Conservation (phyloP, 1,140 invertebrate genomes). For the Vanessa atalanta region DNA sequence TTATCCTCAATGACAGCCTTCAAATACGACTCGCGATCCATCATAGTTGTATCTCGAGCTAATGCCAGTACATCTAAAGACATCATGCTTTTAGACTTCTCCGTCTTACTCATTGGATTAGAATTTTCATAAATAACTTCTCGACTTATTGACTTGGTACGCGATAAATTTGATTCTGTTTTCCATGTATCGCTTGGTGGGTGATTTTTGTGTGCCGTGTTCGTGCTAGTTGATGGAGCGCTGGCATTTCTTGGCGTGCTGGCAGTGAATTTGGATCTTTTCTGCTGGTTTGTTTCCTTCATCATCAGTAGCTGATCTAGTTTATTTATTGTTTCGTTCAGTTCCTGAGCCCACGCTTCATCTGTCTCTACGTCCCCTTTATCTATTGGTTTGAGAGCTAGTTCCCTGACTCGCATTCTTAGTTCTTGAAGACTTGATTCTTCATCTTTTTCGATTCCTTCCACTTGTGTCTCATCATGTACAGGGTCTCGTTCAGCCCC, state of each 20-base stretch:
- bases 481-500: slow-evolving; percentile 88
- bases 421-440: slow-evolving; percentile 78
- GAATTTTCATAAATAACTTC: slow-evolving; percentile 61
- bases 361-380: slow-evolving; percentile 83
- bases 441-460: slow-evolving; percentile 67
- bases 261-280: slow-evolving; percentile 68
- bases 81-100: slow-evolving; percentile 77
- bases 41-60: slow-evolving; percentile 65
- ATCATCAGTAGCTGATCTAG: slow-evolving; percentile 84
- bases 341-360: slow-evolving; percentile 83
- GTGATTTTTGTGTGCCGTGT: slow-evolving; percentile 46
- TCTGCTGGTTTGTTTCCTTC: slow-evolving; percentile 81
- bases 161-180: slow-evolving; percentile 51
- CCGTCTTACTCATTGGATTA: slow-evolving; percentile 57
- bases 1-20: slow-evolving; percentile 77
- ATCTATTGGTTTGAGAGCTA: slow-evolving; percentile 83
- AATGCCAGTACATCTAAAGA: slow-evolving; percentile 70
- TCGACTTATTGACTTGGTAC: slow-evolving; percentile 65
- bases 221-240: slow-evolving; percentile 65
- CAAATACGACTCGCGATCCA: slow-evolving; percentile 71
- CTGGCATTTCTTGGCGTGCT: slow-evolving; percentile 64
- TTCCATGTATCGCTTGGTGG: slow-evolving; percentile 61
- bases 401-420: slow-evolving; percentile 82
- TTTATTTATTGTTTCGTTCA: slow-evolving; percentile 84
- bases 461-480: slow-evolving; percentile 72